These are phyloP conservation scores for Nothocercus nigrocapillus DNA, from an alignment of 2,113 vertebrate genomes.

Conservation along the genomic window DNA sequence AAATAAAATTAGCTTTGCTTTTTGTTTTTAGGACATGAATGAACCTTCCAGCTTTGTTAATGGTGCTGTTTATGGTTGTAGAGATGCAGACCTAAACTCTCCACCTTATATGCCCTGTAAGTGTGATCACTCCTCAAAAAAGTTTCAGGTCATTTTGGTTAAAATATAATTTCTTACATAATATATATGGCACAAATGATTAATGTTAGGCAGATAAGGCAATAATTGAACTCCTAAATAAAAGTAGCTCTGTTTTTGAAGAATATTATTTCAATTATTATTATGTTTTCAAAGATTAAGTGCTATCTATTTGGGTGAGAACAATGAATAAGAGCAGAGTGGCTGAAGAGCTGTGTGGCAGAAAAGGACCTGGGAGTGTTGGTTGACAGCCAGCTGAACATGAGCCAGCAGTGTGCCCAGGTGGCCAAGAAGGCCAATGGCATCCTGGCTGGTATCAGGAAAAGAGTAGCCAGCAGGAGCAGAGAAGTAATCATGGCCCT, in stretches of 20 bases:
- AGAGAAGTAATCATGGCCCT: too few relatives aligned
- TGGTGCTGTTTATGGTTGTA: constrained; percentile 82
- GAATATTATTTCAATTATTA: too few relatives aligned
- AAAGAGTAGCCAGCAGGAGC: too few relatives aligned
- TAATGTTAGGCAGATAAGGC: neutral
- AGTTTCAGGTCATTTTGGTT: neutral
- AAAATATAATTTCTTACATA: fast-evolving
- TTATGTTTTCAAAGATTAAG: too few relatives aligned
- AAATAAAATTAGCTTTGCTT: neutral
- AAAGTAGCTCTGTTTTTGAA: neutral
- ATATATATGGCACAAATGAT: neutral
- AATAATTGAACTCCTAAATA: fast-evolving
- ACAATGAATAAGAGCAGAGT: too few relatives aligned
- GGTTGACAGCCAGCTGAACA: too few relatives aligned
- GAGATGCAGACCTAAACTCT: constrained; percentile 32
- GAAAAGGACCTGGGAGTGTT: too few relatives aligned
- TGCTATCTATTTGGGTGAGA: neutral
- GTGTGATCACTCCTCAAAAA: neutral
- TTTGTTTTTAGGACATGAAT: constrained; percentile 89
- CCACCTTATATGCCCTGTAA: constrained; percentile 91
- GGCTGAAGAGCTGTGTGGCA: too few relatives aligned
- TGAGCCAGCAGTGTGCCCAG: too few relatives aligned
- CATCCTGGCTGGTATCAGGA: too few relatives aligned
- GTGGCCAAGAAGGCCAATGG: too few relatives aligned
- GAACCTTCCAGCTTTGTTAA: constrained; percentile 91